phyloP scores from a whole-genome alignment of 2,113 vertebrate species.

The Alectura lathami region DNA sequence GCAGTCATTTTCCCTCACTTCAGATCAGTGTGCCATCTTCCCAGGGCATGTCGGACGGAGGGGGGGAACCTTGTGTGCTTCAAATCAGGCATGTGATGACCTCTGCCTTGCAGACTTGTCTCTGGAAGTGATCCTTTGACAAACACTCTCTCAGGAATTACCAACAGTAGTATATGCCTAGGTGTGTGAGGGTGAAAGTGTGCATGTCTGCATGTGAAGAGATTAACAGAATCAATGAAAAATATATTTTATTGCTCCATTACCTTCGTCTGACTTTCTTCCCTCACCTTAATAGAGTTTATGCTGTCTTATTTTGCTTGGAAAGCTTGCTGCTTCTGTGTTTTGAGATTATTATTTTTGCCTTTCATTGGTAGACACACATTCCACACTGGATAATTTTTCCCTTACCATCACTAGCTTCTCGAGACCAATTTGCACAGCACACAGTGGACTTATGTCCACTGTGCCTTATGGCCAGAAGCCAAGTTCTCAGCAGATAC shows the following conservation, averaged over 20 bases:
- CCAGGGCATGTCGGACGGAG: not conserved
- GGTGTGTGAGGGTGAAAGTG: fast-evolving
- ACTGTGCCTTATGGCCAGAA: not conserved
- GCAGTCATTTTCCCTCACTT: not conserved
- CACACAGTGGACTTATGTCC: too few relatives aligned
- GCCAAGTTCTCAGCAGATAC: not conserved
- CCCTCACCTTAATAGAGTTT: not conserved
- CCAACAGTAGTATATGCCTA: fast-evolving
- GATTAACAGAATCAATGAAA: not conserved
- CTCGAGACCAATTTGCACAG: not conserved
- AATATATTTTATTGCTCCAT: not conserved
- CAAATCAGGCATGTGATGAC: not conserved
- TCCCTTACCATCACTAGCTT: not conserved
- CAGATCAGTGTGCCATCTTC: not conserved
- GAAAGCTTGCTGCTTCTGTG: not conserved
- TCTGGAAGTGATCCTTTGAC: not conserved
- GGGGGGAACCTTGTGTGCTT: fast-evolving
- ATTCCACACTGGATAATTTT: not conserved
- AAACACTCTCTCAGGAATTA: not conserved
- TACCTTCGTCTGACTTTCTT: not conserved
- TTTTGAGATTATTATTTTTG: not conserved
- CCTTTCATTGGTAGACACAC: not conserved
- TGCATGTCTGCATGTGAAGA: not conserved
- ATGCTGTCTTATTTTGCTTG: not conserved
- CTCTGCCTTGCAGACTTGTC: not conserved